Evolutionary conservation across 2,888 invertebrate genomes (phyloP).

Genomic region (Merodon equestris): DNA sequence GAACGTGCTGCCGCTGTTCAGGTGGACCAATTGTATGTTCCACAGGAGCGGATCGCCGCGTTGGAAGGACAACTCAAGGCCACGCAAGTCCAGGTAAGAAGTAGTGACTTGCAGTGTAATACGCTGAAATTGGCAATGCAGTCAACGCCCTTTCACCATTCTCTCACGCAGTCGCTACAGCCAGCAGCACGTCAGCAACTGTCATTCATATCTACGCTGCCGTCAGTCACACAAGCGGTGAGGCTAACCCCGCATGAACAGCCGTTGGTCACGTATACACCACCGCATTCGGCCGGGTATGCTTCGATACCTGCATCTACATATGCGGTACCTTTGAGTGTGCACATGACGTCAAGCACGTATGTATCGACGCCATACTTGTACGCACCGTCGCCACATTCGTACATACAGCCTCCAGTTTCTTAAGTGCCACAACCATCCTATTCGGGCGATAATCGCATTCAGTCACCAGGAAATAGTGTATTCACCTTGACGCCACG

Average conservation of each 20-base stretch:
- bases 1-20: neutral
- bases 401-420: slow-evolving; percentile 8
- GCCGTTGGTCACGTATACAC: too few relatives aligned
- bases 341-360: slow-evolving; percentile 11
- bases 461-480: slow-evolving; percentile 6
- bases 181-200: neutral
- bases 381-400: slow-evolving; percentile 3
- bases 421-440: slow-evolving; percentile 4
- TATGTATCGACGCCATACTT: slow-evolving; percentile 11
- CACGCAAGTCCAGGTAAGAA: too few relatives aligned
- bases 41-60: slow-evolving; percentile 16
- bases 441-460: too few relatives aligned
- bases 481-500: neutral
- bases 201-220: neutral
- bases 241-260: slow-evolving; percentile 1
- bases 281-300: neutral
- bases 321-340: slow-evolving; percentile 2
- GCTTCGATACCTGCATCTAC: neutral
- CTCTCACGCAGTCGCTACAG: neutral
- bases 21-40: neutral
- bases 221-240: neutral
- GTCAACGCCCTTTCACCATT: neutral
- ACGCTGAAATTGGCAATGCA: slow-evolving; percentile 15
- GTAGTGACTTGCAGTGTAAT: slow-evolving; percentile 15
- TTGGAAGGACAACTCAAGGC: slow-evolving; percentile 34